Percentiles rank a stretch among this genome's conserved stretches.
phyloP scores from a whole-genome alignment of 2,888 invertebrate genomes.

The Rugalucina vietnamica region DNA sequence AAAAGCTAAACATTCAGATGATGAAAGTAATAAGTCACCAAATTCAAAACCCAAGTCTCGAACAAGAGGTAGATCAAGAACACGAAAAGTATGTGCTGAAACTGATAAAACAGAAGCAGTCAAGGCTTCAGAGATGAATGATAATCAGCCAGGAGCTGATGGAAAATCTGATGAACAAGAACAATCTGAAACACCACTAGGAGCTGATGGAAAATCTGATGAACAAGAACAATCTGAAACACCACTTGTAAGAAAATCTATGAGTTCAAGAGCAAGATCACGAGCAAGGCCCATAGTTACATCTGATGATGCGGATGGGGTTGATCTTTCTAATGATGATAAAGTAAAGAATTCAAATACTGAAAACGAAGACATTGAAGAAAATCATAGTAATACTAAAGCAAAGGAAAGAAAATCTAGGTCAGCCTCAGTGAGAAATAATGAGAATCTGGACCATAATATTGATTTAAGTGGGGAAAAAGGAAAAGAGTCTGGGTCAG shows the following conservation, averaged over 20 bases:
- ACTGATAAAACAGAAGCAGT: neutral
- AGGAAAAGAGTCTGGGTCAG: neutral
- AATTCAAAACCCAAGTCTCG: neutral
- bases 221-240: neutral
- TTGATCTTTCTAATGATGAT: neutral
- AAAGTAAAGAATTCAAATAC: neutral
- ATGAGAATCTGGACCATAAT: neutral
- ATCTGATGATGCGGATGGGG: neutral
- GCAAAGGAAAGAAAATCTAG: neutral
- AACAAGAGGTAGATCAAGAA: conserved; percentile 14
- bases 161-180: neutral
- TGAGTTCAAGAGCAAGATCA: conserved; percentile 27
- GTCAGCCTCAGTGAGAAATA: neutral
- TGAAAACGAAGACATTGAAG: neutral
- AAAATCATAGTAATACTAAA: neutral
- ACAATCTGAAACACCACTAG: neutral
- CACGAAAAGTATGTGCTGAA: neutral
- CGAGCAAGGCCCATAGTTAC: conserved; percentile 2
- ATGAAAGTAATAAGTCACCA: neutral
- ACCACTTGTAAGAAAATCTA: neutral
- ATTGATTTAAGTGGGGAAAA: neutral
- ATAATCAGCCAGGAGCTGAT: neutral
- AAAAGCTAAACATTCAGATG: neutral
- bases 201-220: neutral
- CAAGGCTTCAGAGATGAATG: neutral